Base-by-base conservation (phyloP, 2,888 invertebrate species). In the Meliscaeva auricollis region DNA sequence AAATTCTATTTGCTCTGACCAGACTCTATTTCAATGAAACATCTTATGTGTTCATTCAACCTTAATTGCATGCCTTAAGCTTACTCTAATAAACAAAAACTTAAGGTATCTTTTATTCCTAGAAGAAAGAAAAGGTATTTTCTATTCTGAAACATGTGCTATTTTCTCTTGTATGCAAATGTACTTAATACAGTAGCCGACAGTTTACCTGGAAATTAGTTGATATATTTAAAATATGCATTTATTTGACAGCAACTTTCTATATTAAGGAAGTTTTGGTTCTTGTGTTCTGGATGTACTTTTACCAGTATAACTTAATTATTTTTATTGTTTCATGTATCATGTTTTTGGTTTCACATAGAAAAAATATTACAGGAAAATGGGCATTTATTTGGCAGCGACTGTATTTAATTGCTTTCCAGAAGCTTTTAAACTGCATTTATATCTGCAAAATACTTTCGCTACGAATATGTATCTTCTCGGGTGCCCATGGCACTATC, bases 41-140 rank as follows among this genome's bases (percentile, higher is more conserved):
- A 30, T 30, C 54, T 54, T 30, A 54, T 13, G 22, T 54, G 54
- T 54, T 32, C 54, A 54, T 54, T 54, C 54, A 54, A 54, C 54
- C 32, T 1, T 15, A 54, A 54, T 54, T 54, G 15, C 8, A 54
- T 30, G 54, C 54, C 54, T 54, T 15, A 30, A 32, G 54, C 26
- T 30, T 30, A 32, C n/a, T 26, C 22, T 32, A 9, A 54, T n/a
- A 32, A 66, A 50, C 17, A 32, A 30, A 26, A 62, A 26, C 26
- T 48, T 48, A 20, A 20, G 20, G 8, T 48, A 3, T 17, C 38
- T 13, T 38, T 38, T 38, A 8, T 38, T 9, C 3, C 5, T 38
- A 11, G 38, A 38, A 38, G 6, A 35, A 35, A 8, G 17, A 41
- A 44, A 26, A 62, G 8, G 62, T 5, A 20, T 62, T 26, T 44